These are phyloP conservation scores for Rhineura floridana DNA, from an alignment of 2,113 vertebrate genomes.

Conservation along the genomic window DNA sequence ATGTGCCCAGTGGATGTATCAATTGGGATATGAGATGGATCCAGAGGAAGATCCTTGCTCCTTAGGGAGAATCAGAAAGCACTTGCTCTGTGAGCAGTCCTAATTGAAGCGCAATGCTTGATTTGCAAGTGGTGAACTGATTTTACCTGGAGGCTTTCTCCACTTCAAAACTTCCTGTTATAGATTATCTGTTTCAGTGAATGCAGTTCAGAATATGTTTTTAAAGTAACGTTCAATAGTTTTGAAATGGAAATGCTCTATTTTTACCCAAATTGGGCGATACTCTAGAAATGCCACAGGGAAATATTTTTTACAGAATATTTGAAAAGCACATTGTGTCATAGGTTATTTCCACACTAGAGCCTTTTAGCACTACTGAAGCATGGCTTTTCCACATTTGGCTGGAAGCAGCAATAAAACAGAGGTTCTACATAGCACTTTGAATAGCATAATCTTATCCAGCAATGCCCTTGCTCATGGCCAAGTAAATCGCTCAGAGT, in stretches of 20 bases:
- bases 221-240: slow-evolving; percentile 5
- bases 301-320: slow-evolving; percentile 13
- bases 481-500: not conserved
- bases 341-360: not conserved
- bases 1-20: slow-evolving; percentile 4
- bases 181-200: not conserved
- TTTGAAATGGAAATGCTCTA: slow-evolving; percentile 27
- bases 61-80: slow-evolving; percentile 21
- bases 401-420: not conserved
- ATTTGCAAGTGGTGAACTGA: not conserved
- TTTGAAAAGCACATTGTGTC: not conserved
- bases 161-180: not conserved
- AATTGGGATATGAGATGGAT: not conserved
- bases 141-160: not conserved
- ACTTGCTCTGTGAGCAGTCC: slow-evolving; percentile 25
- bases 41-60: slow-evolving; percentile 22
- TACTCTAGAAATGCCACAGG: not conserved
- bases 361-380: not conserved
- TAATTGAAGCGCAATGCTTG: slow-evolving; percentile 13
- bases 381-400: no score
- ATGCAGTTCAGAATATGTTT: slow-evolving; percentile 5
- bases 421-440: not conserved
- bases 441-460: not conserved
- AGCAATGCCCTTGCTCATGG: not conserved
- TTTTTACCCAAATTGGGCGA: slow-evolving; percentile 6